phyloP scores from a whole-genome alignment of 2,888 invertebrate species.

The Thysanoteuthis rhombus region DNA sequence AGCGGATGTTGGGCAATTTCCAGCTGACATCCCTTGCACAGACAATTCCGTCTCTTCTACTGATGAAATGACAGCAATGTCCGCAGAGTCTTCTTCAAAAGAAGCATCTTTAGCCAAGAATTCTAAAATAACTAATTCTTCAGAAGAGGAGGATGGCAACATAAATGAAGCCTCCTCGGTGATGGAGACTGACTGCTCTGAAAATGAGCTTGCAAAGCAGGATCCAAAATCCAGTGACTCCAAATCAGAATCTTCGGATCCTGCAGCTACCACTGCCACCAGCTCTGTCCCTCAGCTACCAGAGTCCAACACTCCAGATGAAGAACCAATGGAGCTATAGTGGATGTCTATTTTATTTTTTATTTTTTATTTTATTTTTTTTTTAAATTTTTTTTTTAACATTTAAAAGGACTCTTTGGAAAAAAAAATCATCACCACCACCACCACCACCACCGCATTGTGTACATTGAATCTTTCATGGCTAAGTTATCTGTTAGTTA shows the following conservation, averaged over 20 bases:
- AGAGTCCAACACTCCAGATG: slow-evolving; percentile 24
- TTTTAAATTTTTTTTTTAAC: not conserved
- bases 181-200: slow-evolving; percentile 18
- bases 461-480: not conserved
- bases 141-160: not conserved
- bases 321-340: slow-evolving; percentile 30
- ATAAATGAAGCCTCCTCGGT: slow-evolving; percentile 18
- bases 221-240: not conserved
- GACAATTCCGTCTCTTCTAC: slow-evolving; percentile 24
- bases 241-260: not conserved
- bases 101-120: not conserved
- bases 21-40: not conserved
- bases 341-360: not conserved
- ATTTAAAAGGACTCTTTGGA: not conserved
- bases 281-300: not conserved
- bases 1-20: not conserved
- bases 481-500: not conserved
- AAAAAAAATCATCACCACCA: not conserved
- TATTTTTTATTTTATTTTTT: not conserved
- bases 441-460: not conserved
- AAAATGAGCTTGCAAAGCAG: not conserved
- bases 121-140: not conserved
- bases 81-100: not conserved
- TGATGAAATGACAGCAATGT: slow-evolving; percentile 12
- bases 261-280: not conserved